Conservation (phyloP, 2,888 invertebrate species). For the Stenurella melanura region DNA sequence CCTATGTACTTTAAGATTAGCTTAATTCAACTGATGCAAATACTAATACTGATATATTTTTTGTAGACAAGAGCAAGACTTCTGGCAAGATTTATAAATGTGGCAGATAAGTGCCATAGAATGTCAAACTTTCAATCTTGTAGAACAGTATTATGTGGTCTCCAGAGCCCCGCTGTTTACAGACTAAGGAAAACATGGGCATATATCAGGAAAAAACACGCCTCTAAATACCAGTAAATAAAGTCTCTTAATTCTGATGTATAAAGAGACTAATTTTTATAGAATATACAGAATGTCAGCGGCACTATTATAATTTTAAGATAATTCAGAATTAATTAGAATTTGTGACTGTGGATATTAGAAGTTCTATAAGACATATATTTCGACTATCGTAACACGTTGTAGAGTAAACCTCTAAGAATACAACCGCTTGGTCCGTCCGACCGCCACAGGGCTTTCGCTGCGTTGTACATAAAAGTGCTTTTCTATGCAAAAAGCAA, state of each 20-base stretch:
- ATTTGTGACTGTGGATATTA: no score
- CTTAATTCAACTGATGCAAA: neutral
- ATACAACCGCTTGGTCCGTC: no score
- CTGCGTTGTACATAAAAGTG: no score
- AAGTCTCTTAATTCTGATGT: constrained; percentile 4
- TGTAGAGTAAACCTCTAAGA: no score
- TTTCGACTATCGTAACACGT: no score
- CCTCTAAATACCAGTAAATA: constrained; percentile 74
- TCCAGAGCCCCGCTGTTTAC: constrained; percentile 76
- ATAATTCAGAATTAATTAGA: no score
- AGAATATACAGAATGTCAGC: no score
- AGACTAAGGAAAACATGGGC: constrained; percentile 74
- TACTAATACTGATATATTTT: constrained; percentile 37
- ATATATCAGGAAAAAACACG: constrained; percentile 74
- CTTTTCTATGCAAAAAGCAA: no score
- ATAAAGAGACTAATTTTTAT: neutral
- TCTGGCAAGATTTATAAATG: constrained; percentile 75
- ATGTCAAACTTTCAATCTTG: constrained; percentile 76
- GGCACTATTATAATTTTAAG: no score
- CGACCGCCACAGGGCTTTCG: no score
- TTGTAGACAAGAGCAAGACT: constrained; percentile 74
- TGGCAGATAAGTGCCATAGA: constrained; percentile 75
- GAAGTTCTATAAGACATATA: no score
- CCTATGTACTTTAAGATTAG: no score
- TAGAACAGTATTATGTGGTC: constrained; percentile 74